phyloP scores from a whole-genome alignment of 2,888 invertebrate species.

The Nomada flava region DNA sequence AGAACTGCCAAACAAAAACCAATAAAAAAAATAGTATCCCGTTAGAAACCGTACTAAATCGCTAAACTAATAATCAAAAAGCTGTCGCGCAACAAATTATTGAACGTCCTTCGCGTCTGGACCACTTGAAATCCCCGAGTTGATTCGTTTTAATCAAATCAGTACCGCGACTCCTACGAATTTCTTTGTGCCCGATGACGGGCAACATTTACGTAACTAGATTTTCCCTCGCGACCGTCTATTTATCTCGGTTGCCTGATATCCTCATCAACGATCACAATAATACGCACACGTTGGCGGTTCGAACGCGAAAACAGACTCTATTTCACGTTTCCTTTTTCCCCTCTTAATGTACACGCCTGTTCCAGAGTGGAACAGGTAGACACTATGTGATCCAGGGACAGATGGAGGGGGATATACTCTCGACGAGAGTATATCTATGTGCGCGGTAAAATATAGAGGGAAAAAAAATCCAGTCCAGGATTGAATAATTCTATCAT shows the following conservation, averaged over 20 bases:
- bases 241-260: conserved; percentile 29
- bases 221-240: conserved; percentile 1
- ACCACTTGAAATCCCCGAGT: not conserved
- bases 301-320: not conserved
- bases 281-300: conserved; percentile 3
- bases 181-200: not conserved
- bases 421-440: not conserved
- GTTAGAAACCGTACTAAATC: not conserved
- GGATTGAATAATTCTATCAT: conserved; percentile 64
- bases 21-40: not conserved
- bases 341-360: not conserved
- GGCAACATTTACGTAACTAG: conserved; percentile 19
- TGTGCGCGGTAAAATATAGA: not conserved
- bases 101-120: not conserved
- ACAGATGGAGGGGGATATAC: not conserved
- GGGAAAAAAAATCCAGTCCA: conserved; percentile 12
- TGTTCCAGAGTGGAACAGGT: not conserved
- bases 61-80: not conserved
- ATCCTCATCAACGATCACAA: conserved; percentile 31
- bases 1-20: no score
- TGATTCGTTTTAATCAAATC: conserved; percentile 22
- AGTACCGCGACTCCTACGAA: not conserved
- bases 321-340: not conserved
- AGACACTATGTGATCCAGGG: not conserved
- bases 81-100: conserved; percentile 5